phyloP scores from a whole-genome alignment of 2,888 invertebrate genomes.

The Lepas anatifera region DNA sequence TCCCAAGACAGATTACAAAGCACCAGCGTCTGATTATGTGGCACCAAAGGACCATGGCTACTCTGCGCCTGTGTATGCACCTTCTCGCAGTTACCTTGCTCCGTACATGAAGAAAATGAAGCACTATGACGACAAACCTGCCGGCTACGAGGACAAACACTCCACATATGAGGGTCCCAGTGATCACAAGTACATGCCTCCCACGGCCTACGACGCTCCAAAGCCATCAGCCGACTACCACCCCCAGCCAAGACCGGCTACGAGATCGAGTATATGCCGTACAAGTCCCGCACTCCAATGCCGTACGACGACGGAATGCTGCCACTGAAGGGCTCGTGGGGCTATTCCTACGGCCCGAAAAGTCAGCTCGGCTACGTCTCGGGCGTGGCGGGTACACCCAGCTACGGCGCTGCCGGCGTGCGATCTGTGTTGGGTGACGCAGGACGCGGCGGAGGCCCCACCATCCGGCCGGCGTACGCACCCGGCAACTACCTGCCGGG shows the following conservation, averaged over 20 bases:
- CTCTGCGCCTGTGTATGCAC: not conserved
- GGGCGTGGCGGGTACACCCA: not conserved
- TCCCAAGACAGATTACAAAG: slow-evolving; percentile 12
- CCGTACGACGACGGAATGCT: not conserved
- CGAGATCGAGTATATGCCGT: slow-evolving; percentile 1
- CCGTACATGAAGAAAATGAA: not conserved
- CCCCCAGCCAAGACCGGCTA: not conserved
- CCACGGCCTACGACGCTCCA: not conserved
- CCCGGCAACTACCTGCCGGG: slow-evolving; percentile 1
- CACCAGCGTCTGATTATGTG: slow-evolving; percentile 1
- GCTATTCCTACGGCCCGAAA: not conserved
- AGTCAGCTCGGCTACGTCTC: not conserved
- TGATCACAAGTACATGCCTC: not conserved
- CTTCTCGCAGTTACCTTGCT: not conserved
- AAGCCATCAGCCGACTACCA: not conserved
- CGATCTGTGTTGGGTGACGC: not conserved
- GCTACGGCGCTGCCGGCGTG: not conserved
- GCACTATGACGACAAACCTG: not conserved
- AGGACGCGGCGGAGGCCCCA: not conserved
- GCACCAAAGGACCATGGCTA: not conserved
- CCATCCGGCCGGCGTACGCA: not conserved
- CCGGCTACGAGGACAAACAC: not conserved
- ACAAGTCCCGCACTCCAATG: not conserved
- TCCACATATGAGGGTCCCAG: not conserved
- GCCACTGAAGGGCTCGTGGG: not conserved